These are phyloP conservation scores for Polymixis lichenea DNA, from an alignment of 2,888 invertebrate genomes.

Conservation along the genomic window DNA sequence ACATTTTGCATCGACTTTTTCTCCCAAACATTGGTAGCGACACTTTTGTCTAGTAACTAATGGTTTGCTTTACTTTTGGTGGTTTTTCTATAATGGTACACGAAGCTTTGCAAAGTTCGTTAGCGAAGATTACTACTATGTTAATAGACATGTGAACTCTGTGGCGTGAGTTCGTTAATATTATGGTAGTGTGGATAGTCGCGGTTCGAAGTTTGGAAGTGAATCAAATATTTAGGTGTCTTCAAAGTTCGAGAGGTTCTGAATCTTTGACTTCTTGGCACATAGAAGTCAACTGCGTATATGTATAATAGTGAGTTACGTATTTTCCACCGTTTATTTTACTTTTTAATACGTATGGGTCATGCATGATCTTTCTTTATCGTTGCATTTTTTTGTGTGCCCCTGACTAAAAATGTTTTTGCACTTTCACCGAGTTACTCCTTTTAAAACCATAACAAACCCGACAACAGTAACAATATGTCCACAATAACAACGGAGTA, in stretches of 20 bases:
- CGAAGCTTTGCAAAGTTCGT: conserved; percentile 22
- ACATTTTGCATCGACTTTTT: conserved; percentile 50
- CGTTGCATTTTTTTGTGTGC: no score
- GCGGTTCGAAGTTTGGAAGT: conserved; percentile 32
- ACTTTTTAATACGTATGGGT: neutral
- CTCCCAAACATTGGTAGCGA: conserved; percentile 43
- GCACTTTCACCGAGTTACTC: neutral
- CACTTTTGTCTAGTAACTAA: conserved; percentile 40
- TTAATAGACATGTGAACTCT: conserved; percentile 38
- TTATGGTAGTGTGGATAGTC: conserved; percentile 36
- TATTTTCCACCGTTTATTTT: neutral
- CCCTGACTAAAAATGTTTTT: neutral
- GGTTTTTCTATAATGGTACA: conserved; percentile 4
- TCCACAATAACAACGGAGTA: conserved; percentile 18
- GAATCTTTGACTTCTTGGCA: conserved; percentile 48
- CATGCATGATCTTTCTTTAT: neutral
- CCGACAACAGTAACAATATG: neutral
- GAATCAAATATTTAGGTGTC: conserved; percentile 56
- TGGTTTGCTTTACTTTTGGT: conserved; percentile 28
- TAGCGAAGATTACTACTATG: conserved; percentile 27
- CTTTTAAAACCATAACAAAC: neutral
- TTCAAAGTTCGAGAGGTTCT: conserved; percentile 38
- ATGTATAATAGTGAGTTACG: neutral
- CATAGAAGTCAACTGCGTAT: conserved; percentile 4
- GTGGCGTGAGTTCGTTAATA: conserved; percentile 36